Conservation (phyloP, 2,888 invertebrate species). For the Cerastis rubricosa region DNA sequence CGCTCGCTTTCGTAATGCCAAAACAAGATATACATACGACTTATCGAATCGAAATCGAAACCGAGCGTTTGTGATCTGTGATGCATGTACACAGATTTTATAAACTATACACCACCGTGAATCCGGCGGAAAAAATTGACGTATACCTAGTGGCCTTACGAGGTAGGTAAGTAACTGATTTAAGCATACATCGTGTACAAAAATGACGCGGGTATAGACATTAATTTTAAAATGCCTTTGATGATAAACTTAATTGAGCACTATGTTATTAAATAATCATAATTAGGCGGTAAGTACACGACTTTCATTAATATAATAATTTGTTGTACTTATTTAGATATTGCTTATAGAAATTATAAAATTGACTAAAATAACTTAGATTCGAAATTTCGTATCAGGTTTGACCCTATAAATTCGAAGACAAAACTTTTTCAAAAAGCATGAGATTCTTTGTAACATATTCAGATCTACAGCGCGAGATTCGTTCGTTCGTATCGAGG, state of each 20-base stretch:
- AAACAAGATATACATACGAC: too few species aligned
- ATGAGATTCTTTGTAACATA: slow-evolving; percentile 83
- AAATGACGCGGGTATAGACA: slow-evolving; percentile 1
- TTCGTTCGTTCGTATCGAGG: slow-evolving; percentile 74
- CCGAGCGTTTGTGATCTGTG: too few species aligned
- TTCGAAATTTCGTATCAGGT: slow-evolving; percentile 62
- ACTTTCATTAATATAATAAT: slow-evolving; percentile 18
- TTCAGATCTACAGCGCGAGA: slow-evolving; percentile 82
- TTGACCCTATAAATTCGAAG: slow-evolving; percentile 84
- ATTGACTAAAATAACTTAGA: slow-evolving; percentile 48
- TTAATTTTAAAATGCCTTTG: slow-evolving; percentile 25
- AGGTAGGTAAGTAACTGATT: slow-evolving; percentile 4
- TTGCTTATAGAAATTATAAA: slow-evolving; percentile 42
- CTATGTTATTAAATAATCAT: slow-evolving; percentile 40
- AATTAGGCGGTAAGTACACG: slow-evolving; percentile 53
- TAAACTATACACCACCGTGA: too few species aligned
- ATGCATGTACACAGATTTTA: too few species aligned
- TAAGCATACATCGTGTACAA: background rate
- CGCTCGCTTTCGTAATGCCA: too few species aligned
- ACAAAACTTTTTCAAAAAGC: slow-evolving; percentile 86
- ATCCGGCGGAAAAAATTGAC: too few species aligned
- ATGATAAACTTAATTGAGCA: slow-evolving; percentile 58
- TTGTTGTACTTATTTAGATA: slow-evolving; percentile 28
- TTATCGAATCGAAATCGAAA: too few species aligned
- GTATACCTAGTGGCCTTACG: background rate